Evolutionary conservation across 1,140 invertebrate species (phyloP), one percentile per base, ranked within the genome.

Genomic region (Pseudomyrmex gracilis): DNA sequence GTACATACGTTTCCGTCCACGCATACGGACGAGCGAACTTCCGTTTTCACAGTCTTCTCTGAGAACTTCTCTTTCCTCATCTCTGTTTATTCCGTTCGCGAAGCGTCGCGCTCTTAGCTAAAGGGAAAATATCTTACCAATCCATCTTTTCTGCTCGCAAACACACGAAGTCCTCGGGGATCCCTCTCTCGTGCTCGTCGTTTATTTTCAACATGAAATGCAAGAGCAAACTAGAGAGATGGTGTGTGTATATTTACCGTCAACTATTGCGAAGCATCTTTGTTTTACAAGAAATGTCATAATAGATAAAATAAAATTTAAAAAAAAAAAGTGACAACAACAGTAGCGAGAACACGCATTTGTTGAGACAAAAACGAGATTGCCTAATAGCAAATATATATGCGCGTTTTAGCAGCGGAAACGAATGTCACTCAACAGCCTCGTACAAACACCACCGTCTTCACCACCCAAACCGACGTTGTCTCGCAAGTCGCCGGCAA

Each of bases 391-490:
- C 8, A 47, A 58, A 70, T 66, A n/a, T n/a, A 15, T 66, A 17
- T 34, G 4, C 51, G 45, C 43, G 12, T 86, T 67, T 91, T 93
- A 90, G 95, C 95, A 88, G 95, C 95, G 43, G 94, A 96, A 74
- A 95, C 95, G 10, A 95, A 93, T 82, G 90, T 90, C 74, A 91
- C 90, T 67, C 92, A 91, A 24, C 95, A 95, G 15, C 93, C 95
- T 8, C 94, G 94, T 73, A 92, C 95, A 22, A 94, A 90, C 63
- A 89, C 94, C 51, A 93, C 93, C 17, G 90, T 93, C 17, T 92
- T 95, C 84, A 94, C 95, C 71, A 94, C 93, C 17, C 94, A 95
- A 45, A 92, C 95, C 87, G 92, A 95, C 89, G 87, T 91, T 90
- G 84, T 88, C 86, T 89, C 93, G 88, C 92, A 93, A 86, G 82